Evolutionary conservation across 2,888 invertebrate species (phyloP).

Genomic region (Biston stratarius): DNA sequence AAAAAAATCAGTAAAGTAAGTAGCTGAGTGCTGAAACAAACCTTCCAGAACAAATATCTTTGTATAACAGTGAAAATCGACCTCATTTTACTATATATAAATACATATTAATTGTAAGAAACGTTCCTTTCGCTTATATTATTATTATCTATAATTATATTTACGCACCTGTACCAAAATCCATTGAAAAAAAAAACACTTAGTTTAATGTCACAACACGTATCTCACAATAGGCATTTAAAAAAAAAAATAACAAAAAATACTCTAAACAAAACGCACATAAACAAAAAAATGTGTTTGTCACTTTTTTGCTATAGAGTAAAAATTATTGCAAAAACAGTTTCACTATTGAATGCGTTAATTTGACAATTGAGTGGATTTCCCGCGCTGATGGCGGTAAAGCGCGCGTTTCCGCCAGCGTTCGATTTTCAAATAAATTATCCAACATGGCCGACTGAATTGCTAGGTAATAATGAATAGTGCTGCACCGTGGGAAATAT

Average conservation of each 20-base stretch:
- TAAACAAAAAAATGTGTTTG: background rate
- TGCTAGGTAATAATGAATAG: constrained; percentile 63
- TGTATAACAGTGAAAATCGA: too few species aligned
- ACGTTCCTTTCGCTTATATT: background rate
- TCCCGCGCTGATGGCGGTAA: constrained; percentile 57
- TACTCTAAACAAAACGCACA: background rate
- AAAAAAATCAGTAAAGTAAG: too few species aligned
- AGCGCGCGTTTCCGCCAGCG: constrained; percentile 72
- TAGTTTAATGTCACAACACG: constrained; percentile 14
- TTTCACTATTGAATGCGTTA: background rate
- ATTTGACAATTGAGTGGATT: constrained; percentile 39
- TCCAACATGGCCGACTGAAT: constrained; percentile 76
- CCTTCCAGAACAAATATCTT: too few species aligned
- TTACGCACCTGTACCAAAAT: constrained; percentile 13
- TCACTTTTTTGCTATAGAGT: background rate
- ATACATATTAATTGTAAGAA: background rate
- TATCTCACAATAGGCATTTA: background rate
- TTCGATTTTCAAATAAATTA: constrained; percentile 81
- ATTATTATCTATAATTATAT: background rate
- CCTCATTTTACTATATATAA: too few species aligned
- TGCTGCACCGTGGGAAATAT: constrained; percentile 53
- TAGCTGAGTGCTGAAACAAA: too few species aligned
- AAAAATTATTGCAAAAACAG: background rate
- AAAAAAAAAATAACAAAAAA: background rate
- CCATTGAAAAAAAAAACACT: constrained; percentile 15